phyloP scores from a whole-genome alignment of 2,113 vertebrate species.

The Ginglymostoma cirratum region DNA sequence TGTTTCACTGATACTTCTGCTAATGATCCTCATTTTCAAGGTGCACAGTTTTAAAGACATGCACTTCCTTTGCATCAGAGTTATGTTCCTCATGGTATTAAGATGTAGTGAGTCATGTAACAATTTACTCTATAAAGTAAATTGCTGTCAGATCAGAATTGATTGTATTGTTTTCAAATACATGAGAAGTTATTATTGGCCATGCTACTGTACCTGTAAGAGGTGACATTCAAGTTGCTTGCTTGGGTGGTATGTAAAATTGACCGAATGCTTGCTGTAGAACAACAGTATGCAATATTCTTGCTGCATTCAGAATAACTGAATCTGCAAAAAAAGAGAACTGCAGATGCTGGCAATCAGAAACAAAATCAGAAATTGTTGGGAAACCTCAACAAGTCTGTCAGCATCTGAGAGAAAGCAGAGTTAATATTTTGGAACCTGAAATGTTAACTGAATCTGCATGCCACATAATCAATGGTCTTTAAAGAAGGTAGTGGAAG shows the following conservation, averaged over 20 bases:
- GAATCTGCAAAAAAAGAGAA: neutral
- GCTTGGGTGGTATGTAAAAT: neutral
- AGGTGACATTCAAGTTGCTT: neutral
- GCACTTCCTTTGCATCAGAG: neutral
- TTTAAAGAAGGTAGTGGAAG: neutral
- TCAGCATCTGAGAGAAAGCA: too few relatives aligned
- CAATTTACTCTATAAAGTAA: neutral
- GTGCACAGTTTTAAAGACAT: neutral
- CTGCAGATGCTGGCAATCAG: too few relatives aligned
- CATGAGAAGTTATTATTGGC: neutral
- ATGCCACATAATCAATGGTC: neutral
- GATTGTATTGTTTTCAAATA: neutral
- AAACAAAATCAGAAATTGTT: too few relatives aligned
- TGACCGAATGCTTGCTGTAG: neutral
- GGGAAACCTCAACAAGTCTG: too few relatives aligned
- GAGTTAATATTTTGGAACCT: too few relatives aligned
- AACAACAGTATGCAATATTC: neutral
- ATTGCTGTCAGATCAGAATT: neutral
- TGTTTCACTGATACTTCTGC: neutral
- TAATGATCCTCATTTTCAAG: conserved; percentile 6
- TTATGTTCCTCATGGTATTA: neutral
- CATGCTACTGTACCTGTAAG: neutral
- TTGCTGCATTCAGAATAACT: neutral
- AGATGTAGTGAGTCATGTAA: neutral
- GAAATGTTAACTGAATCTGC: neutral